Base-by-base conservation (phyloP, 2,797 vertebrate genomes). In the Mareca penelope region DNA sequence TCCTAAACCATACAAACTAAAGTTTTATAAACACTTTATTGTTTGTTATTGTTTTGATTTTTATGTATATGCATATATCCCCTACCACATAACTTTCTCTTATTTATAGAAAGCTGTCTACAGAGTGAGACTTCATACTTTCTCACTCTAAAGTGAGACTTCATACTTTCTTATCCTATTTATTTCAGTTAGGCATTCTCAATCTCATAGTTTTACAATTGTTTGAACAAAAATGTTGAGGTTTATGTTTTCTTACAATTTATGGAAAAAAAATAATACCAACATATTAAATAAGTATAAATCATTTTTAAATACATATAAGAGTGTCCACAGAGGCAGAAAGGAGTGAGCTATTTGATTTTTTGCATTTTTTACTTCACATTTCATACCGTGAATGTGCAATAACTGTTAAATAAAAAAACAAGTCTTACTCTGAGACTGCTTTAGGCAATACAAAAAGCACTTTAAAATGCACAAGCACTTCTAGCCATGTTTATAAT, bases 381-480 rank as follows among this genome's bases (percentile, higher is more conserved):
- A 15, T 37, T 23, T 82, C 50, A 42, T 52, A 48, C 12, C 31
- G 33, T 12, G 12, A 53, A 40, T 40, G 3, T 37, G 6, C 53
- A 83, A 85, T 71, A 85, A 7, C 26, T 4, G 3, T 53, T 85
- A 77, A 76, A 77, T 24, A 44, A 52, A 68, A 70, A 71, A 12
- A 0, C 12, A 70, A 2, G 40, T 88, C 17, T 83, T 80, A 73
- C 5, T 73, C 31, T 65, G 26, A 85, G 22, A 80, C 9, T 75
- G 13, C 52, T 80, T 82, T 52, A 77, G 17, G 22, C 61, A 42
- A 28, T 19, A 86, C 7, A n/a, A 6, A 94, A 81, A 90, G 28
- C 75, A 39, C 29, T 90, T 94, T n/a, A 28, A 95, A 95, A 73
- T 77, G 48, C 56, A 69, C 10, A 73, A 72, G 59, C n/a, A 79